Evolutionary conservation across 2,888 invertebrate species (phyloP), one percentile per base, ranked within the genome.

Genomic region (Rotaria sp.): DNA sequence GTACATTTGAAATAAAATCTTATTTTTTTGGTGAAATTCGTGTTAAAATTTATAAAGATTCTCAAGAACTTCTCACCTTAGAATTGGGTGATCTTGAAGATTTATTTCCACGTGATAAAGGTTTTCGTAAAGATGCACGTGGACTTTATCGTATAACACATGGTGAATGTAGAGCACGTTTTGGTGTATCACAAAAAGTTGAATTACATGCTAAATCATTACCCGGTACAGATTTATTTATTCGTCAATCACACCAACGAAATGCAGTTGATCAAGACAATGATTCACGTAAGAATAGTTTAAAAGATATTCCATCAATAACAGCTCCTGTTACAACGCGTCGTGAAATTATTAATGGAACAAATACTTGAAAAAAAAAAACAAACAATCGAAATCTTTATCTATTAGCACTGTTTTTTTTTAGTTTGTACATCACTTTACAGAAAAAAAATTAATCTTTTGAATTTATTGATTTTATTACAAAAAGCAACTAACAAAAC

Each of bases 141-240:
- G 87, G 87, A 7, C 84, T 85, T 55, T 87, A 85, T 85, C 50
- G 35, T 41, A 55, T 85, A 18, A 87, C 87, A 52, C 80, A 50
- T 52, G 87, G 87, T 10, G 85, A 87, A 74, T 87, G 87, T 50
- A 84, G 75, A 52, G 85, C 85, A 41, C 80, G 67, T 57, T 87
- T 87, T 75, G 87, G 87, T 74, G 59, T 87, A 26, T 84, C 84
- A 15, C 87, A 87, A 84, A 55, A 67, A 85, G 84, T 87, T 41
- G 87, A 85, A 38, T 84, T 87, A 50, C 87, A 87, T 45, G 41
- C 80, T 50, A 67, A 74, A 35, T 57, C 84, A 38, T n/a, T 87
- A 57, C 74, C 57, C 10, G 4, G 3, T 5, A 7, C 21, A 59
- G 67, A 59, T 21, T 2, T n/a, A 74, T 18, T 11, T 45, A 11